These are phyloP conservation scores for Eurypyga helias DNA, from an alignment of 2,113 vertebrate species.

Conservation along the genomic window DNA sequence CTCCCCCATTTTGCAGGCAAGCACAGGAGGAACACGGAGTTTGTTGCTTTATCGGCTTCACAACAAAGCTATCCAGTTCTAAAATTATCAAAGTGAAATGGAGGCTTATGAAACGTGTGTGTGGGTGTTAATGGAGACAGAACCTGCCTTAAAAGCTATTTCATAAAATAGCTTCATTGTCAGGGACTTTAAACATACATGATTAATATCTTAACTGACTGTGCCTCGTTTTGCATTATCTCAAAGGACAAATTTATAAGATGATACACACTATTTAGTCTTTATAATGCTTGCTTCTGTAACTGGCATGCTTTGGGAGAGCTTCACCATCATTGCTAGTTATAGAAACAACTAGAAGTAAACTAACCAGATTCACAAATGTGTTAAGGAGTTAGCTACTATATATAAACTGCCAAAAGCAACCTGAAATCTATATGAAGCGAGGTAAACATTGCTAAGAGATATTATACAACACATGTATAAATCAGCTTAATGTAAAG, in stretches of 20 bases:
- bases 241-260: constrained; percentile 17
- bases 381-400: background rate
- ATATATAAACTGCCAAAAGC: background rate
- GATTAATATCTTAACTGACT: constrained; percentile 52
- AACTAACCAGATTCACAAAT: constrained; percentile 28
- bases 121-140: constrained; percentile 44
- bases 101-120: constrained; percentile 34
- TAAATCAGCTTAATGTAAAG: background rate
- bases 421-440: constrained; percentile 18
- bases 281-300: constrained; percentile 10
- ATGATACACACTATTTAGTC: constrained; percentile 7
- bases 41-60: constrained; percentile 2
- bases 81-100: constrained; percentile 47
- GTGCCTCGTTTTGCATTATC: constrained; percentile 31
- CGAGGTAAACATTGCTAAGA: background rate
- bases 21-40: background rate
- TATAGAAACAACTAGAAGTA: constrained; percentile 23
- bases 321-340: background rate
- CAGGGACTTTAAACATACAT: constrained; percentile 13
- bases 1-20: background rate
- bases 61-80: constrained; percentile 35
- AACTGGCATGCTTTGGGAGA: background rate
- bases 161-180: constrained; percentile 55
- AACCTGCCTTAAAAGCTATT: constrained; percentile 47
- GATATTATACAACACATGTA: constrained; percentile 1